Base-by-base conservation (phyloP, 2,888 invertebrate species). In the Andricus quercusramuli region DNA sequence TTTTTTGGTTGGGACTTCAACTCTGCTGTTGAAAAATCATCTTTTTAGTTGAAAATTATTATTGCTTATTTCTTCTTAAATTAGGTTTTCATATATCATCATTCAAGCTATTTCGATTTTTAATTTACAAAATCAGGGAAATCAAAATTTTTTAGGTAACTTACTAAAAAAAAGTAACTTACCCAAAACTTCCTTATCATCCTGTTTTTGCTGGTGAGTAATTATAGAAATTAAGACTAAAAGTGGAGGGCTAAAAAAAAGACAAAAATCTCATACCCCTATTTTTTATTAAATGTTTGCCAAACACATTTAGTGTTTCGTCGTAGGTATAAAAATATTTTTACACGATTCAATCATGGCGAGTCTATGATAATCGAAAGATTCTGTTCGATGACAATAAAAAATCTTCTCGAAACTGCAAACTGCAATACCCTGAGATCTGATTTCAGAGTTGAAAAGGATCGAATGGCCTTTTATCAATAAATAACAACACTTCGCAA, bases 281-380 rank as follows among this genome's bases (percentile, higher is more conserved):
- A 74, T 37, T 74, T 74, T 74, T 74, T 74, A 74, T 74, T 74
- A 74, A 74, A 74, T 56, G 6, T 37, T 74, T 74, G 56, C 32
- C 51, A 51, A 22, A 70, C 47, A 70, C 70, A 51, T 13, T 15
- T 44, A n/a, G 51, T 70, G 51, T 25, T 47, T 51, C 20, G 47
- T 25, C 25, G 29, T 32, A n/a, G 25, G 1, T 62, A 47, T 74
- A 74, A 32, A 74, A 74, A 32, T 74, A 56, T 56, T 74, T 56
- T 20, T 74, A 74, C 74, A 74, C 29, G 56, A 74, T 74, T 74
- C 29, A 74, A 74, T 74, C 74, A 74, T 74, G 74, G 74, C 74
- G 74, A 56, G 74, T 74, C 51, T 25, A 29, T 56, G 32, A 74
- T 56, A 56, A 68, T 41, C 15, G 25, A 47, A 56, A n/a, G 51